Evolutionary conservation across 2,888 invertebrate species (phyloP), one percentile per base, ranked within the genome.

Genomic region (Melanostoma mellinum): DNA sequence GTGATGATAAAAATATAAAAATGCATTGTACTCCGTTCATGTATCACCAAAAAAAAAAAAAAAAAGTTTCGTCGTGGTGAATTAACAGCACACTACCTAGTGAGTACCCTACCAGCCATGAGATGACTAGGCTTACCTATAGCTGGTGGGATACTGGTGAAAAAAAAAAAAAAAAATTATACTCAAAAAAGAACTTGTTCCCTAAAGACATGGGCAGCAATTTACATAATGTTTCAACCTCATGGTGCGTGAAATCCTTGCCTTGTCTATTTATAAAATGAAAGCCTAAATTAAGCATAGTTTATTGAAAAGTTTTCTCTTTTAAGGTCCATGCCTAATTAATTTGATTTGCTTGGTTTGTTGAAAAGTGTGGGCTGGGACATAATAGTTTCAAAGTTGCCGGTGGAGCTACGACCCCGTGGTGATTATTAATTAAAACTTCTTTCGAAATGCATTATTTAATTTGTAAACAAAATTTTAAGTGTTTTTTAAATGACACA

Each of bases 321-420:
- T 63, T 63, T 63, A 38, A 42, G 40, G 50, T 50, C 63, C 50
- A 63, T 63, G 50, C 48, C 63, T 80, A 69, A 69, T 35, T 56
- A 53, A 61, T 63, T 63, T 53, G 68, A 82, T 73, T 68, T 46
- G 71, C 48, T 72, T 46, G 44, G 67, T 40, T 40, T 20, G 46
- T 48, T 46, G 65, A 76, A 48, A 61, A 48, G 67, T 55, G 38
- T 63, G 63, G 63, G 63, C 50, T 63, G 50, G 4, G 10, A 48
- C 48, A n/a, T 9, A 48, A 63, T 36, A 9, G 2, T 38, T 44
- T 42, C 5, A 38, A 8, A 36, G 3, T 36, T 30, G 33, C 58
- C 42, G 60, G 44, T 46, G 46, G 5, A 3, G 10, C 9, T 4
- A 5, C n/a, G 5, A 10, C 5, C 71, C 52, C 52, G 71, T 50